phyloP scores from a whole-genome alignment of 1,140 invertebrate species.

The Diploscapter pachys region DNA sequence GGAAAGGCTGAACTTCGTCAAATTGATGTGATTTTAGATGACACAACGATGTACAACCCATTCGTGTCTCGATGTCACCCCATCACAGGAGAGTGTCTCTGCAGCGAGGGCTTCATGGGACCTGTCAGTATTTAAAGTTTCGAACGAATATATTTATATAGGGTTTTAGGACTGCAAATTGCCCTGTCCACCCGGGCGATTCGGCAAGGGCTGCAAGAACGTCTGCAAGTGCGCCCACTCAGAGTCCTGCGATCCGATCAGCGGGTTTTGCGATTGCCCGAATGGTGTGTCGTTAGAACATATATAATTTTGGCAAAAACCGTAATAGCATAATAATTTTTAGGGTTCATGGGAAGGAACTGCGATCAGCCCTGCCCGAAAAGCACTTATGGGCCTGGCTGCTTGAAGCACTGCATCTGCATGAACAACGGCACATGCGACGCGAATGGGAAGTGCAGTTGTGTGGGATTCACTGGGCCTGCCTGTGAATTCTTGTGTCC shows the following conservation, averaged over 20 bases:
- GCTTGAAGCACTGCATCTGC: slow-evolving; percentile 53
- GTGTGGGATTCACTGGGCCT: slow-evolving; percentile 55
- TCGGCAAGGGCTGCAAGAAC: slow-evolving; percentile 43
- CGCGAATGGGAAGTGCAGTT: slow-evolving; percentile 40
- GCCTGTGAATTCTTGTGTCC: slow-evolving; percentile 57
- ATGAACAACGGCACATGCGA: slow-evolving; percentile 51
- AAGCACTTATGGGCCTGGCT: slow-evolving; percentile 60
- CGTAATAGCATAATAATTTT: neutral
- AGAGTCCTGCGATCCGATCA: slow-evolving; percentile 57
- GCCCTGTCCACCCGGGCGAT: slow-evolving; percentile 42
- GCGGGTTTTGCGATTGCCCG: slow-evolving; percentile 61
- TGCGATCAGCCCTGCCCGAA: slow-evolving; percentile 61
- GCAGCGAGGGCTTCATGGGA: slow-evolving; percentile 69
- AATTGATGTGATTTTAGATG: slow-evolving; percentile 13
- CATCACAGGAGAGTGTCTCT: slow-evolving; percentile 72
- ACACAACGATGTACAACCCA: slow-evolving; percentile 29
- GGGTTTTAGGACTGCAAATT: slow-evolving; percentile 49
- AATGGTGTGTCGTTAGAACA: no score
- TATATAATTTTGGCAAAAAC: no score
- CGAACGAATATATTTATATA: no score
- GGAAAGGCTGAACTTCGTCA: neutral
- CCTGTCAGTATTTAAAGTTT: slow-evolving; percentile 11
- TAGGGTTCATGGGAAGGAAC: slow-evolving; percentile 60
- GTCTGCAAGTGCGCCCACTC: slow-evolving; percentile 46
- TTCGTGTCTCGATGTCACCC: slow-evolving; percentile 55